phyloP scores from a whole-genome alignment of 2,797 vertebrate species.

The Cyclopterus lumpus region DNA sequence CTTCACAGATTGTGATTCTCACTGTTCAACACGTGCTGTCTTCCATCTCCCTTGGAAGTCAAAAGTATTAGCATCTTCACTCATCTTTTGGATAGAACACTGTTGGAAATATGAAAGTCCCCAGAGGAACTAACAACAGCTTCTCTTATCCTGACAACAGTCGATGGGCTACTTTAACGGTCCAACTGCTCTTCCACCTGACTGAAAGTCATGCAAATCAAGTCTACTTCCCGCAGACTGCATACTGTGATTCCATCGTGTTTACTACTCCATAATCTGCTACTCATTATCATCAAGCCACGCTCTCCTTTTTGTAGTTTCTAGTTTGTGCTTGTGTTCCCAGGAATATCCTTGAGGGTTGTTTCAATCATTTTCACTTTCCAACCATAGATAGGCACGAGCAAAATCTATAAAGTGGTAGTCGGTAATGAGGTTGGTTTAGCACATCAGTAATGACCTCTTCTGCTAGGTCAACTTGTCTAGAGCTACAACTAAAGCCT shows the following conservation, averaged over 20 bases:
- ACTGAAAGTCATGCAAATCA: conserved; percentile 67
- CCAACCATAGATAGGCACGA: neutral
- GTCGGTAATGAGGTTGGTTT: conserved; percentile 1
- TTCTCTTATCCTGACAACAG: conserved; percentile 13
- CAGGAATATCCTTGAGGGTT: neutral
- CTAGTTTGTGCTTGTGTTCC: neutral
- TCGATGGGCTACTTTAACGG: conserved; percentile 52
- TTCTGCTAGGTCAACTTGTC: neutral
- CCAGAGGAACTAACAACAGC: conserved; percentile 11
- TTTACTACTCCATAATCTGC: conserved; percentile 32
- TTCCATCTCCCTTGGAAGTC: neutral
- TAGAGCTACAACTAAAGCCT: neutral
- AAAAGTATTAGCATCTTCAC: conserved; percentile 10
- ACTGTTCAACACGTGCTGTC: neutral
- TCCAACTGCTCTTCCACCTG: conserved; percentile 71
- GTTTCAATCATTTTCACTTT: neutral
- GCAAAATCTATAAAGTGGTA: neutral
- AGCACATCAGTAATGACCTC: neutral
- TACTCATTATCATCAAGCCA: conserved; percentile 5
- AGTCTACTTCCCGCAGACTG: conserved; percentile 74
- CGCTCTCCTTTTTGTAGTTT: neutral
- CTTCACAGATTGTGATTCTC: neutral
- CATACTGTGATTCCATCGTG: conserved; percentile 73
- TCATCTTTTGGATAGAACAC: neutral
- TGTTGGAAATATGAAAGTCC: conserved; percentile 14